Evolutionary conservation across 1,140 invertebrate genomes (phyloP), one percentile per base, ranked within the genome.

Genomic region (Zaprionus davidi): DNA sequence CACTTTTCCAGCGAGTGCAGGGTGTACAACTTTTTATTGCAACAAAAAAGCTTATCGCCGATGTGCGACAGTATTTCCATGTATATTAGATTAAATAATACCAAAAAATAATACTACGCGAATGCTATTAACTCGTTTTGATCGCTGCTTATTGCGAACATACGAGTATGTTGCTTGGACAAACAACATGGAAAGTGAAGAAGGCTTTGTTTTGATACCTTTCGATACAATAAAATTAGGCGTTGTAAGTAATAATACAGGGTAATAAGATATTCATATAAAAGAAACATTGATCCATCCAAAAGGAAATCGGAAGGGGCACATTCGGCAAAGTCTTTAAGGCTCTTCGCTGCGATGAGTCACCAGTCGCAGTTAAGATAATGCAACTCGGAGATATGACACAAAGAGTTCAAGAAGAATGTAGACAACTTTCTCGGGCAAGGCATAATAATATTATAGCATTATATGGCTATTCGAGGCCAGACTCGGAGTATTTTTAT

Each of bases 401-500:
- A 2, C 0, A 13, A 36, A 36, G 1, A 12, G 36, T 97, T 91
- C 93, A 94, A 36, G 94, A 96, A 65, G 97, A 98, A 95, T 95
- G 81, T n/a, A 93, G 95, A 31, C 97, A 99, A 92, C 93, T 99
- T 60, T 98, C 97, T 9, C 93, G 97, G 87, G 97, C 99, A 1
- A 95, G 94, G 34, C 98, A 99, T 94, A 95, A 96, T 3, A 99
- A 99, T 93, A 99, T 99, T 85, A 96, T 99, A 17, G 95, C 95
- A 87, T 92, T 99, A 12, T 98, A 98, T 95, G 98, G 98, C 55
- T 97, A 97, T 1, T 98, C 97, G 86, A 96, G 95, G 0, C 41
- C 15, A n/a, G 94, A 95, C 82, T 94, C 95, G 71, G 94, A 95
- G 73, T 92, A 93, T 64, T 96, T 97, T 38, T 98, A 97, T 93